Percentiles rank a stretch among this genome's conserved stretches.
phyloP scores from a whole-genome alignment of 2,797 vertebrate genomes.

The Chiroxiphia lanceolata region DNA sequence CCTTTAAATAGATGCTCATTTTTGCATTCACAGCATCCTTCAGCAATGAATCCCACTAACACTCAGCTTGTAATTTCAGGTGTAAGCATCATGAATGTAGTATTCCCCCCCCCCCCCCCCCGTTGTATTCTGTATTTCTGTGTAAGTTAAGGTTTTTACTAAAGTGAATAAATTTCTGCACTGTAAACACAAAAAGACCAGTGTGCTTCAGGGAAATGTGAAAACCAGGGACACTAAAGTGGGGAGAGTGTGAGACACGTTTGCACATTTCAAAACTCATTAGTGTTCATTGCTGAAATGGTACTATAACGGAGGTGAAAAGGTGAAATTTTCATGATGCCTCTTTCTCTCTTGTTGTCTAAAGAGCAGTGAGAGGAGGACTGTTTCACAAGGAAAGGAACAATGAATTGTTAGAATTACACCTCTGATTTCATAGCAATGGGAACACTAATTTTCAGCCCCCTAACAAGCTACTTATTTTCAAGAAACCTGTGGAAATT shows the following conservation, averaged over 20 bases:
- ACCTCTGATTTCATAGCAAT: background rate
- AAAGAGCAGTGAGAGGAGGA: background rate
- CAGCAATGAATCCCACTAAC: background rate
- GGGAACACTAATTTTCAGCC: background rate
- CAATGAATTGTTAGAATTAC: background rate
- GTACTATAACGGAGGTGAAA: background rate
- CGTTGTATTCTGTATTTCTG: background rate
- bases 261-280: background rate
- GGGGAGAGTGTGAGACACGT: background rate
- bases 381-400: background rate
- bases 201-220: background rate
- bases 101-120: background rate
- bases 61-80: background rate
- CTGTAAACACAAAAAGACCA: background rate
- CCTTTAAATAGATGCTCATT: background rate
- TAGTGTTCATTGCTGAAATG: fast-evolving
- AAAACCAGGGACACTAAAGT: background rate
- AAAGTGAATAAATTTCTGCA: background rate
- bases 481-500: background rate
- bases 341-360: background rate
- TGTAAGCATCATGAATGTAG: background rate
- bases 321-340: background rate
- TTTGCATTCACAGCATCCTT: background rate
- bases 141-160: background rate
- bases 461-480: background rate